Evolutionary conservation across 2,888 invertebrate species (phyloP), one percentile per base, ranked within the genome.

Genomic region (Eilema caniola): DNA sequence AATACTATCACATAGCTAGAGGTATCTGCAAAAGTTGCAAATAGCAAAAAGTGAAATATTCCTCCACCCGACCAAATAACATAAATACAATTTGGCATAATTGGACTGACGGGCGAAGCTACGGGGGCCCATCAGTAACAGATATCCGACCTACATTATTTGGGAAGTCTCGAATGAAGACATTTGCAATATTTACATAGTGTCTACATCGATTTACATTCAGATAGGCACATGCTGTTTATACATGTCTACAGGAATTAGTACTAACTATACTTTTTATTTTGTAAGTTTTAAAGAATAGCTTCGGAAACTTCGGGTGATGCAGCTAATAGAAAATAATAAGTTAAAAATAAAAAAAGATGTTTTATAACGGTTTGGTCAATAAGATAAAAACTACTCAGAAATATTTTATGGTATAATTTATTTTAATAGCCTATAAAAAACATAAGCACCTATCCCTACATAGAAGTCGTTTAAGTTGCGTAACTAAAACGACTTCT

Each of bases 51-150:
- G 16, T 41, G 25, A 20, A 25, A 25, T n/a, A 10, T 20, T 41
- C 41, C 41, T 62, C 41, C 20, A 20, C 23, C 16, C 10, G 25
- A 25, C 59, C 41, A 41, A 56, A 56, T 65, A 56, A 53, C 56
- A 56, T 56, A 56, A 56, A 56, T 41, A 65, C 53, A 53, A 56
- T 65, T 56, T 56, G 23, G 23, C 23, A 65, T 56, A 65, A 65
- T 56, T n/a, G 56, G 31, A 53, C 64, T 62, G 62, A 62, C 41
- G 41, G 31, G 53, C 56, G n/a, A 65, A 65, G 64, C 56, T 14
- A 25, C 31, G n/a, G 66, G 66, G 37, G 57, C 25, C 66, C 37
- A 59, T 66, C 66, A 66, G 37, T 41, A 25, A 66, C 57, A 66
- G 57, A 66, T 31, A 59, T 37, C 24, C 25, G 33, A 66, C 62